Percentiles rank a stretch among this genome's conserved stretches.
phyloP scores from a whole-genome alignment of 2,797 vertebrate genomes.

The Poecilia velifera region DNA sequence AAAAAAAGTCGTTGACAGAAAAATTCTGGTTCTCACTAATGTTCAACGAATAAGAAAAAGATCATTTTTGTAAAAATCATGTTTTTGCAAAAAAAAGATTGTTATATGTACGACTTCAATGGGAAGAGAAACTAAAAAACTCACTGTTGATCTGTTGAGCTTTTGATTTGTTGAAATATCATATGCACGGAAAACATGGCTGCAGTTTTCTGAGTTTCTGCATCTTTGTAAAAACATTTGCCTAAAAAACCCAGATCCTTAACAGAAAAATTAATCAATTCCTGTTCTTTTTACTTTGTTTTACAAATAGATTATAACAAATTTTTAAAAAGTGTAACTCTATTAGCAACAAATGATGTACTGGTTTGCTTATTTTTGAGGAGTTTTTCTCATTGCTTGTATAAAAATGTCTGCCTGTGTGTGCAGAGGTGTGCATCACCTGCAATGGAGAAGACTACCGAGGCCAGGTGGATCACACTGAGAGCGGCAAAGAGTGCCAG shows the following conservation, averaged over 20 bases:
- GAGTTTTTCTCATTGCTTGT: no score
- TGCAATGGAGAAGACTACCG: constrained; percentile 96
- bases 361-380: background rate
- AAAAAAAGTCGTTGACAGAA: background rate
- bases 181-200: no score
- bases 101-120: no score
- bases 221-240: no score
- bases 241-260: background rate
- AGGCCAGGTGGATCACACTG: constrained; percentile 88
- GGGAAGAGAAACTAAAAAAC: no score
- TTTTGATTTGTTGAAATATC: no score
- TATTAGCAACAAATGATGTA: background rate
- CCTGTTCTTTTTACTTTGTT: background rate
- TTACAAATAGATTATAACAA: background rate
- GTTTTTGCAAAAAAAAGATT: no score
- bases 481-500: constrained; percentile 90
- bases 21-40: background rate
- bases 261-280: background rate
- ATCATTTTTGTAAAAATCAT: no score
- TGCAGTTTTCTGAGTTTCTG: no score
- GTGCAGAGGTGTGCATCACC: constrained; percentile 85
- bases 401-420: background rate
- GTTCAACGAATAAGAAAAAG: no score
- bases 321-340: no score
- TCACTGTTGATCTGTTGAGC: no score